Base-by-base conservation (phyloP, 1,140 invertebrate species). In the Plectrocnemia conspersa region DNA sequence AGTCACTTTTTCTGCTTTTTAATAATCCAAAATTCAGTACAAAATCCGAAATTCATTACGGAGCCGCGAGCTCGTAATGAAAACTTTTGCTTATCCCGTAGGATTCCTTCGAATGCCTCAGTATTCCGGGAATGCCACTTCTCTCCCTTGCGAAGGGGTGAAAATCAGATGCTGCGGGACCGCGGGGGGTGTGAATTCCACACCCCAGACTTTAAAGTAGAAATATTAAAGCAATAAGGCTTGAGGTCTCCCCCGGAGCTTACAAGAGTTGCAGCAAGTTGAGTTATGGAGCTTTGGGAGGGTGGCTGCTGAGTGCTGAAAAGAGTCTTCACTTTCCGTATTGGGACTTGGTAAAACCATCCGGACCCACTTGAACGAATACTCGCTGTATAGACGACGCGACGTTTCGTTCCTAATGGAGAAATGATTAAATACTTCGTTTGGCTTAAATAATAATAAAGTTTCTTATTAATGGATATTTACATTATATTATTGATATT, bases 161-260 rank as follows among this genome's bases (percentile, higher is more conserved):
- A 42, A 57, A 57, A 57, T 57, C 55, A 57, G 47, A 56, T 49
- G 53, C 53, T 40, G 35, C 19, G 44, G 16, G 32, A 13, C 23
- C 24, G 13, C 38, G 36, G 19, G 4, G 54, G 58, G 49, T 48
- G 58, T 49, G 45, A 54, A 56, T 32, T 46, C 38, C 46, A 27
- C 53, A 56, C 47, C 54, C 54, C 48, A 47, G 58, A 60, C 58
- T 60, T 60, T 60, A 60, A 60, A 60, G 54, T 60, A 60, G 58
- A 60, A 60, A 60, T 60, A 60, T 60, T 60, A 60, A 60, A 60
- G 58, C 58, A 60, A 60, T 60, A 60, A 60, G 58, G 58, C 58
- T 56, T 56, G 58, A 56, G 58, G 58, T 60, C 58, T 60, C 58
- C 58, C 58, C 54, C 48, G 54, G 50, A 60, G 58, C 58, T 60